phyloP scores from a whole-genome alignment of 2,797 vertebrate genomes.

The Amblyopsis hoosieri region DNA sequence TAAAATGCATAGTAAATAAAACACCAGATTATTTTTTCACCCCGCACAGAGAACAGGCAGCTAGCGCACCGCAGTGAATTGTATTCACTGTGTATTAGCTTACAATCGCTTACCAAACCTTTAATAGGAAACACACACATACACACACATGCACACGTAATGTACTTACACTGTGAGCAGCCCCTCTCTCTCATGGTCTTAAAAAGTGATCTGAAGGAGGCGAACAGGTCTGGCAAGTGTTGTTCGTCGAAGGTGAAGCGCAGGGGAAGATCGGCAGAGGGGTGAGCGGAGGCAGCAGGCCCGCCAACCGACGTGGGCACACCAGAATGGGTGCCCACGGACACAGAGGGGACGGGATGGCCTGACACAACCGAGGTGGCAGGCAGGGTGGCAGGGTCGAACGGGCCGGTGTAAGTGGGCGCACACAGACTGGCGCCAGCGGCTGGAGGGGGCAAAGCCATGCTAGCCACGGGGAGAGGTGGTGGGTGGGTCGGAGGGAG shows the following conservation, averaged over 20 bases:
- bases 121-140: neutral
- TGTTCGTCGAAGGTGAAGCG: slow-evolving; percentile 93
- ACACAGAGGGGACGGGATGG: slow-evolving; percentile 17
- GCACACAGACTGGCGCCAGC: slow-evolving; percentile 22
- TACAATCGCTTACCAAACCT: no score
- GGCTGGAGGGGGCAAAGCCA: slow-evolving; percentile 28
- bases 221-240: slow-evolving; percentile 91
- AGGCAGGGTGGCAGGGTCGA: slow-evolving; percentile 11
- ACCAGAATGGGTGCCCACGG: neutral
- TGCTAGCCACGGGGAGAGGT: slow-evolving; percentile 20
- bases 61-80: no score
- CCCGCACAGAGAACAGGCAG: no score
- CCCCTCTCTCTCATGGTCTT: slow-evolving; percentile 92
- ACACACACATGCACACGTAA: neutral
- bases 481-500: slow-evolving; percentile 20
- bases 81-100: neutral
- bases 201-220: slow-evolving; percentile 94
- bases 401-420: slow-evolving; percentile 32
- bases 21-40: no score
- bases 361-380: slow-evolving; percentile 23
- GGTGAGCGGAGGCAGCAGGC: slow-evolving; percentile 25
- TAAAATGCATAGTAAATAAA: no score
- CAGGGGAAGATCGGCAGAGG: slow-evolving; percentile 60
- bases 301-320: slow-evolving; percentile 11
- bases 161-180: slow-evolving; percentile 79